Evolutionary conservation across 1,140 invertebrate species (phyloP).

Genomic region (Drosophila cardini): DNA sequence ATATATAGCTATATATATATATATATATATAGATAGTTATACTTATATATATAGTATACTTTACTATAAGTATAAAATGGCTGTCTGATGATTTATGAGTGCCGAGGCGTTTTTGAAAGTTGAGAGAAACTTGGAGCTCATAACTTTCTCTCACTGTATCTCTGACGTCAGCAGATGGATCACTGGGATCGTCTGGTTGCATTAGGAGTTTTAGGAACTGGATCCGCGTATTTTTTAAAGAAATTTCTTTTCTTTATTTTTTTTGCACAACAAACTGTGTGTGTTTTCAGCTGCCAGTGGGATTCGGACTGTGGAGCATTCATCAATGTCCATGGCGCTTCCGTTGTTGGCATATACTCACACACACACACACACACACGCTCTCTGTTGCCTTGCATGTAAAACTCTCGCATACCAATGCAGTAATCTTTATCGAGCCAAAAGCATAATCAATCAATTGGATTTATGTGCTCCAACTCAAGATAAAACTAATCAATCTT

Average conservation of each 20-base stretch:
- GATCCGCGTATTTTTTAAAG: conserved; percentile 39
- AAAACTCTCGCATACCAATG: conserved; percentile 71
- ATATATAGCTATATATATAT: conserved; percentile 29
- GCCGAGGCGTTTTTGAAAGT: conserved; percentile 69
- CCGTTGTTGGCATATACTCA: conserved; percentile 59
- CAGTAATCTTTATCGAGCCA: conserved; percentile 80
- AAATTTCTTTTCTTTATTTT: background rate
- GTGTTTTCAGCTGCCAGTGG: background rate
- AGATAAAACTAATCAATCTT: conserved; percentile 85
- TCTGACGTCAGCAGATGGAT: conserved; percentile 61
- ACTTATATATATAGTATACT: conserved; percentile 9
- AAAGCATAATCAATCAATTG: conserved; percentile 84
- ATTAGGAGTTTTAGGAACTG: conserved; percentile 18
- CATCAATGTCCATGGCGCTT: conserved; percentile 76
- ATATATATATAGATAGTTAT: conserved; percentile 16
- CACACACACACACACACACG: conserved; percentile 28
- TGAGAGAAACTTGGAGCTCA: conserved; percentile 34
- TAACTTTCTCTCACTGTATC: conserved; percentile 58
- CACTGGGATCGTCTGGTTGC: conserved; percentile 26
- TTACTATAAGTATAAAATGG: conserved; percentile 50
- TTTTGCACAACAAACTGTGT: conserved; percentile 21
- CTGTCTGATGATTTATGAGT: conserved; percentile 75
- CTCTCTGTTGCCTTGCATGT: conserved; percentile 53
- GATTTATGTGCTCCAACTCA: conserved; percentile 83
- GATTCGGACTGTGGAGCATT: conserved; percentile 53